A percentile compares a stretch with the other conserved stretches of the same genome.
Conservation (phyloP, 2,888 invertebrate species). For the Mechanitis mazaeus region DNA sequence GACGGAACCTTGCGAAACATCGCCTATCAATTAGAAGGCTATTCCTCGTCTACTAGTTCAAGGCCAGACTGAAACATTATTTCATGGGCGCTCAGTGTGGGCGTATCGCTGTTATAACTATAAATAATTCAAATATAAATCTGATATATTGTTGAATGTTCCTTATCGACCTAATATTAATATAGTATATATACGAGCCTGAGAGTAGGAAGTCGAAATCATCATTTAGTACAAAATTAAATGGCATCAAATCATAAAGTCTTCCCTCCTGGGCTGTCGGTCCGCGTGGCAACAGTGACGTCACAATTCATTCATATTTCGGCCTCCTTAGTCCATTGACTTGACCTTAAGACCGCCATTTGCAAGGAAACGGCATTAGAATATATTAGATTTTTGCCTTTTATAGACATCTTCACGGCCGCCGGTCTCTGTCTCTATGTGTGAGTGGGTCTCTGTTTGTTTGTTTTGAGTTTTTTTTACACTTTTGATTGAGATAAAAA, state of each 20-base stretch:
- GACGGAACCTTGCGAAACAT: not conserved
- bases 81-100: constrained; percentile 35
- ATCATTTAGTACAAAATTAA: not conserved
- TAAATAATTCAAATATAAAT: constrained; percentile 5
- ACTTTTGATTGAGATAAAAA: not conserved
- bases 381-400: constrained; percentile 29
- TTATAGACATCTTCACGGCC: constrained; percentile 6
- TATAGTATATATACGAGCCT: no score
- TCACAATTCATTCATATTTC: constrained; percentile 3
- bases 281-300: constrained; percentile 15
- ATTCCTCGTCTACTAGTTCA: constrained; percentile 43
- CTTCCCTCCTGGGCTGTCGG: constrained; percentile 5
- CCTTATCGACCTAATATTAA: not conserved
- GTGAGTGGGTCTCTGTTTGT: not conserved
- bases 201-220: no score
- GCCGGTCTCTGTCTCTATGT: not conserved
- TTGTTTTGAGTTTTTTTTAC: not conserved
- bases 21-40: constrained; percentile 12
- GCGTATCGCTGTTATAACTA: constrained; percentile 19
- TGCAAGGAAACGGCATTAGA: constrained; percentile 25
- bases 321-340: constrained; percentile 28
- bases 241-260: constrained; percentile 11
- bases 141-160: not conserved
- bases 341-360: constrained; percentile 30
- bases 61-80: constrained; percentile 44